These are phyloP conservation scores for Rhegmatorhina hoffmannsi DNA, from an alignment of 2,113 vertebrate genomes.

Conservation along the genomic window DNA sequence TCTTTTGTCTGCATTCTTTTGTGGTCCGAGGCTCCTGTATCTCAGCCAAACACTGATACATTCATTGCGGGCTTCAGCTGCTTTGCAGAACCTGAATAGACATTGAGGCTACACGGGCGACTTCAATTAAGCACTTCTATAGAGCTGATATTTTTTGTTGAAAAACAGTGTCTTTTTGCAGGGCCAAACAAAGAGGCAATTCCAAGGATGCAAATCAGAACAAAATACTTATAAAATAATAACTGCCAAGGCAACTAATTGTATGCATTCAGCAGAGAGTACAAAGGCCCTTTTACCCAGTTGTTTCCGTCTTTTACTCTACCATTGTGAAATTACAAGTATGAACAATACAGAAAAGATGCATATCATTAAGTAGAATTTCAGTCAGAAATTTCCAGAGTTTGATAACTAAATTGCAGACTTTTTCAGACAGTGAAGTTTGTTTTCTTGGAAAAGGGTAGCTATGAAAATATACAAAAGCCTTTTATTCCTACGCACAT, in stretches of 20 bases:
- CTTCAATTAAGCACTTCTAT: conserved; percentile 48
- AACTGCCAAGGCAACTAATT: not conserved
- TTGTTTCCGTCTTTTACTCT: not conserved
- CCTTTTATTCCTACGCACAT: conserved; percentile 40
- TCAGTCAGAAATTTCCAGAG: conserved; percentile 13
- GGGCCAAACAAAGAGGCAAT: conserved; percentile 30
- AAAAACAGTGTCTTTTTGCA: conserved; percentile 45
- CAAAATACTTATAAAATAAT: conserved; percentile 31
- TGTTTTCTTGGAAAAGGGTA: conserved; percentile 2
- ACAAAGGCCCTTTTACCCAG: not conserved
- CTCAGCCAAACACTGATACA: conserved; percentile 46
- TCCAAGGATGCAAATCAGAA: conserved; percentile 25
- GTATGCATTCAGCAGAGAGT: not conserved
- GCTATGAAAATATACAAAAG: conserved; percentile 24
- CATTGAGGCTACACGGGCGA: not conserved
- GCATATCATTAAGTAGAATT: not conserved
- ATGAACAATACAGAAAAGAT: not conserved
- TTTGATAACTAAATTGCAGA: not conserved
- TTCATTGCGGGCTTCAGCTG: conserved; percentile 58
- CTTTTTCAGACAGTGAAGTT: not conserved
- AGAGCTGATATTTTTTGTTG: conserved; percentile 42
- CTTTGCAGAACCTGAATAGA: conserved; percentile 54
- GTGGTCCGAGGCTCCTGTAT: conserved; percentile 41
- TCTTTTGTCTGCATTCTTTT: conserved; percentile 46
- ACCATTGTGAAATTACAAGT: not conserved